These are phyloP conservation scores for Cataglyphis albicans DNA, from an alignment of 2,888 invertebrate species.

Conservation along the genomic window DNA sequence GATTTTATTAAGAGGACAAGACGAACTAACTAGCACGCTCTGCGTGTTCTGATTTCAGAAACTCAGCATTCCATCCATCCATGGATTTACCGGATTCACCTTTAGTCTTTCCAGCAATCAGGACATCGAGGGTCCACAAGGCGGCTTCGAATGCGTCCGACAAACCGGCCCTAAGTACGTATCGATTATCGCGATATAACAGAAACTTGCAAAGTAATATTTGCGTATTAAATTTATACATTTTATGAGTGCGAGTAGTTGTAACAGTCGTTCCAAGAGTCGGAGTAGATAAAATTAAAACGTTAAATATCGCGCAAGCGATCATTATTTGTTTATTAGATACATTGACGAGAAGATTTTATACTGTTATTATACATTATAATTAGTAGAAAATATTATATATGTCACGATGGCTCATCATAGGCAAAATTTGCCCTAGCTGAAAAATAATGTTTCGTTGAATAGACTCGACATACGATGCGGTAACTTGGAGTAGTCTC, in stretches of 20 bases:
- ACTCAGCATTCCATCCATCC: conserved; percentile 91
- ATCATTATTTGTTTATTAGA: neutral
- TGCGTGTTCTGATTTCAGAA: conserved; percentile 87
- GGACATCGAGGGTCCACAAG: conserved; percentile 94
- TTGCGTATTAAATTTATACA: neutral
- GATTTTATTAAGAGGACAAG: conserved; percentile 73
- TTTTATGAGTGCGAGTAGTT: neutral
- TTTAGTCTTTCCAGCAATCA: conserved; percentile 93
- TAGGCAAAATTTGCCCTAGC: neutral
- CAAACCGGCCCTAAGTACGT: conserved; percentile 88
- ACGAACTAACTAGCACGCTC: conserved; percentile 64
- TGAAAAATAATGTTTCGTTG: conserved; percentile 10
- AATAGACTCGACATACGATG: conserved; percentile 26
- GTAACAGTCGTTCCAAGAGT: neutral
- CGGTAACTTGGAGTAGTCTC: conserved; percentile 40
- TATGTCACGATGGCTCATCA: conserved; percentile 12
- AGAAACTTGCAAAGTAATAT: neutral
- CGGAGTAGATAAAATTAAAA: neutral
- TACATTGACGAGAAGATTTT: neutral
- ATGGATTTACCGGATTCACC: conserved; percentile 89
- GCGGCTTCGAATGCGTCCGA: conserved; percentile 96
- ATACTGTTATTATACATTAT: neutral
- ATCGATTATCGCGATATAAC: conserved; percentile 3
- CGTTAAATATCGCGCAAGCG: neutral
- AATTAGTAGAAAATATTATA: neutral